Evolutionary conservation across 2,888 invertebrate genomes (phyloP).

Genomic region (Eucriotettix oculatus): DNA sequence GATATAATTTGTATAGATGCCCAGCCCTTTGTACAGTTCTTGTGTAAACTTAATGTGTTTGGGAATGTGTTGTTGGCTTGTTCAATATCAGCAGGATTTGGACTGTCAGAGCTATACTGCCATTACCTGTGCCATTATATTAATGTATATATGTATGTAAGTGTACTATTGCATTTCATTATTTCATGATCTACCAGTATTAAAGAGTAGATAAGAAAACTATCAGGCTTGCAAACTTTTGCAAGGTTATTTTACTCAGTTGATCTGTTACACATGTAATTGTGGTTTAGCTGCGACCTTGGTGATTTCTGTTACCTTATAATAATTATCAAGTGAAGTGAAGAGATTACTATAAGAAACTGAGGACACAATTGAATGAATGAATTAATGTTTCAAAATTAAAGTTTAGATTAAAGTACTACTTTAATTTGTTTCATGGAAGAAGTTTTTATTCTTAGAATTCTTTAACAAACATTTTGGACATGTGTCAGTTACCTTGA

Average conservation of each 20-base stretch:
- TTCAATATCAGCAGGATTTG: not conserved
- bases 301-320: too few relatives aligned
- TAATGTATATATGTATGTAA: not conserved
- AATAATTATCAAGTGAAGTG: too few relatives aligned
- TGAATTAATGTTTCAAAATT: too few relatives aligned
- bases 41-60: not conserved
- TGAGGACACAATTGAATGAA: too few relatives aligned
- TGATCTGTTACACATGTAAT: too few relatives aligned
- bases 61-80: not conserved
- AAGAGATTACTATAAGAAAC: too few relatives aligned
- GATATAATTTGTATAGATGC: not conserved
- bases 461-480: too few relatives aligned
- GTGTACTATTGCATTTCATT: not conserved
- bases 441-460: too few relatives aligned
- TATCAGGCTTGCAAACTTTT: not conserved
- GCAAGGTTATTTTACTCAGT: not conserved
- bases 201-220: not conserved
- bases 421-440: too few relatives aligned
- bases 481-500: too few relatives aligned
- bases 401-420: too few relatives aligned
- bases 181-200: not conserved
- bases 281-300: too few relatives aligned
- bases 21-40: not conserved
- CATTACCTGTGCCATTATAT: slow-evolving; percentile 14
- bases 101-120: slow-evolving; percentile 13